Conservation (phyloP, 1,140 invertebrate species). For the Brachionus paranguensis region DNA sequence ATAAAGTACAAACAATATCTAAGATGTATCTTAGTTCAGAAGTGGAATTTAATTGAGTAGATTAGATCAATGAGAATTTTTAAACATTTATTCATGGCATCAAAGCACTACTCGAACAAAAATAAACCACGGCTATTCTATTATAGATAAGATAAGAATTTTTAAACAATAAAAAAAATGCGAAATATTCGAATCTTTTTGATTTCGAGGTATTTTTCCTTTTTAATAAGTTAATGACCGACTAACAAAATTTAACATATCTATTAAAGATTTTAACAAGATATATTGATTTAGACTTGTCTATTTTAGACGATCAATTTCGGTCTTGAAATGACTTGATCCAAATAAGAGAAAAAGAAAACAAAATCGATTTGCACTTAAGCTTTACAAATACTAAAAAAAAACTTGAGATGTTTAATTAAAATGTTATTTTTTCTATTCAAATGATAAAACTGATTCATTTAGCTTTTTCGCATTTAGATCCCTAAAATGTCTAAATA, state of each 20-base stretch:
- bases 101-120: not conserved
- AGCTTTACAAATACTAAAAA: not conserved
- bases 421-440: constrained; percentile 1
- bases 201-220: not conserved
- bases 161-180: constrained; percentile 11
- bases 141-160: constrained; percentile 2
- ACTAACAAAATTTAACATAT: not conserved
- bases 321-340: not conserved
- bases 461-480: not conserved
- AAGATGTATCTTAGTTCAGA: not conserved
- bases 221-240: constrained; percentile 6
- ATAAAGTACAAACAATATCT: not conserved
- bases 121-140: not conserved
- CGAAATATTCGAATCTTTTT: not conserved
- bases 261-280: not conserved
- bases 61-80: constrained; percentile 32
- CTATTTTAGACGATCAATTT: not conserved
- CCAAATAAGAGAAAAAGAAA: not conserved
- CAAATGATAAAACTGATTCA: constrained; percentile 6
- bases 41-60: constrained; percentile 28
- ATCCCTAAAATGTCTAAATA: not conserved
- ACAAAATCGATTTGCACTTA: constrained; percentile 20
- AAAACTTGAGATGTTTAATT: constrained; percentile 33
- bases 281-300: constrained; percentile 5
- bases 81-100: not conserved